Base-by-base conservation (phyloP, 2,888 invertebrate species). In the Drosophila suboccidentalis region DNA sequence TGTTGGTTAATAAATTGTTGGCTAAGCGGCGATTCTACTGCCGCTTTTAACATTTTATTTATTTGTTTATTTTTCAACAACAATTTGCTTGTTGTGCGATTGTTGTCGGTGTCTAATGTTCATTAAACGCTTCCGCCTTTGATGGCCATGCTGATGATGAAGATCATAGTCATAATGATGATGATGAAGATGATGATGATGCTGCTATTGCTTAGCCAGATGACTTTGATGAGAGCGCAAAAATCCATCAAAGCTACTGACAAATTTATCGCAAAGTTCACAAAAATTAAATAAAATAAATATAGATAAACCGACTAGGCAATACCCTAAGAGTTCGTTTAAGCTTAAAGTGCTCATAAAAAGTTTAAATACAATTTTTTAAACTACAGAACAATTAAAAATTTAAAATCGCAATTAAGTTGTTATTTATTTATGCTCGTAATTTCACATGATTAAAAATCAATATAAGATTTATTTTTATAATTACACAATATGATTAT, bases 61-160 rank as follows among this genome's bases (percentile, higher is more conserved):
- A 54, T 78, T 71, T 73, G 54, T 62, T 76, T 84, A 55, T 60
- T 60, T 72, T 66, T 61, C 22, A 63, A 61, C 76, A 69, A 57
- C 58, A 68, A 60, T 61, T 75, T 60, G 54, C 43, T 59, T 29
- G 71, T 46, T 61, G 47, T 73, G 69, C 50, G 62, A 68, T 70
- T 74, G 71, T 69, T 71, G 68, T 74, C 73, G 68, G 68, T 66
- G 76, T 46, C 69, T 67, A 74, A 81, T 83, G 82, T 78, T 84
- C 74, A 79, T 84, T 87, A 82, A 83, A 85, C 64, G 82, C 75
- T 87, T 83, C 85, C 87, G 85, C 80, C 69, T 87, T 67, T 50
- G 79, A 43, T 61, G 79, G 51, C 53, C 38, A 55, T 44, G 39
- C 49, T 60, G 5, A 53, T 58, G 60, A 49, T 60, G 57, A 70